Base-by-base conservation (phyloP, 2,113 vertebrate genomes). In the Cheirogaleus medius region DNA sequence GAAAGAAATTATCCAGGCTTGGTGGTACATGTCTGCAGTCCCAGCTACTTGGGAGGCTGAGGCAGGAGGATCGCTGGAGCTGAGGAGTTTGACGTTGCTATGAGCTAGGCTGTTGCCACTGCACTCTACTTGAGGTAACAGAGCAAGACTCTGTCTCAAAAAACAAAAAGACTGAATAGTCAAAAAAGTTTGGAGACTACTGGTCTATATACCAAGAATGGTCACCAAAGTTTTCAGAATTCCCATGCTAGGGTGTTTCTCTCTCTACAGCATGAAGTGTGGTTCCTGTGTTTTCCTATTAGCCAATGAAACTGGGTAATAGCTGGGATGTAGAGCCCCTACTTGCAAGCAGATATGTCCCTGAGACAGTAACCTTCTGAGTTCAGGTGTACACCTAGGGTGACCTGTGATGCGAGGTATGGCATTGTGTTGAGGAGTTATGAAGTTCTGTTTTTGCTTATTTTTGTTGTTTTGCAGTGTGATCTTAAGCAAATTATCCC, bases 161-260 rank as follows among this genome's bases (percentile, higher is more conserved):
- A 64, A 6, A 64, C 6, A 64, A 64, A 32, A 77, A 49, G 20
- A 49, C n/a, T 58, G 21, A 63, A 23, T n/a, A 52, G 18, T 58
- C 56, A 39, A 23, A 44, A 44, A 21, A 5, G 13, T 34, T 7
- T 42, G 6, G n/a, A 37, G 63, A 15, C 84, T 17, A 1, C 34
- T 39, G 52, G 8, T 29, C 6, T 52, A 14, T n/a, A 39, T 49
- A 12, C 47, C 20, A 39, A 66, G 64, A 85, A 27, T 3, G 58
- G 44, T 27, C 47, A 18, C 27, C 1, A 20, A 25, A 14, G 0
- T 5, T 6, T 12, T n/a, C 10, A 2, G 9, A 42, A 8, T 20
- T 29, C 42, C 52, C 17, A 0, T n/a, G n/a, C n/a, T 12, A 27
- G 71, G 12, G 10, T 25, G 29, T 13, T 27, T 32, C n/a, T 44